phyloP scores from a whole-genome alignment of 2,888 invertebrate species.

The Drosophila dives region DNA sequence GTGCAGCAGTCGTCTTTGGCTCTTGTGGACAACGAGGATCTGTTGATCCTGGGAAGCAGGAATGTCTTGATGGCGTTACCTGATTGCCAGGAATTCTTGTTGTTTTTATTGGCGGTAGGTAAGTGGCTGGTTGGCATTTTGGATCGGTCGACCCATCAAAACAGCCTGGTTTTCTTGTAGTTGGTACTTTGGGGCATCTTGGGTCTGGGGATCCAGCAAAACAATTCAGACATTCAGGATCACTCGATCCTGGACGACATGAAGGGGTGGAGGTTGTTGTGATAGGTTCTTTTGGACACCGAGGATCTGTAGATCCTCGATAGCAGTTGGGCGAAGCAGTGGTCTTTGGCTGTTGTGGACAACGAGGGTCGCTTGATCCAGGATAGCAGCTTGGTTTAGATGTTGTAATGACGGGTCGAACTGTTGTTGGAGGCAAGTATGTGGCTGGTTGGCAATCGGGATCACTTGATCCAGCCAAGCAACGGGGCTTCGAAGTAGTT shows the following conservation, averaged over 20 bases:
- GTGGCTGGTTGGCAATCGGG: too few species aligned
- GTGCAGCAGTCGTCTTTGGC: conserved; percentile 27
- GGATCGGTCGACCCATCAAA: conserved; percentile 84
- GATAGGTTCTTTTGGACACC: conserved; percentile 52
- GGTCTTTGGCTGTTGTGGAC: conserved; percentile 52
- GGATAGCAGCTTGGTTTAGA: too few species aligned
- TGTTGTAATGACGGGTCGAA: too few species aligned
- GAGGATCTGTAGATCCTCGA: conserved; percentile 66
- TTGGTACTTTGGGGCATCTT: conserved; percentile 44
- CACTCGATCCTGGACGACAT: conserved; percentile 72
- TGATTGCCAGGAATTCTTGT: conserved; percentile 31
- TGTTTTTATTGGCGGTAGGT: conserved; percentile 46
- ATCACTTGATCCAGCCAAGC: too few species aligned
- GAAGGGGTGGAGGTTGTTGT: conserved; percentile 3
- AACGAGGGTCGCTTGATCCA: conserved; percentile 61
- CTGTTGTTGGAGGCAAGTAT: too few species aligned
- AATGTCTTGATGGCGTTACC: conserved; percentile 25
- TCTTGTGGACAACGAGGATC: conserved; percentile 32
- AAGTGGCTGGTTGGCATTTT: conserved; percentile 53
- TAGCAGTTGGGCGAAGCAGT: conserved; percentile 21
- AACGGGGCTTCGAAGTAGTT: too few species aligned
- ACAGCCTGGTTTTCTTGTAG: conserved; percentile 63
- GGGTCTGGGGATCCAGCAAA: conserved; percentile 82
- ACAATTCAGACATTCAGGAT: conserved; percentile 76
- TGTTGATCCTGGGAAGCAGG: conserved; percentile 32